Evolutionary conservation across 2,113 vertebrate genomes (phyloP).

Genomic region (Sylvietta virens): DNA sequence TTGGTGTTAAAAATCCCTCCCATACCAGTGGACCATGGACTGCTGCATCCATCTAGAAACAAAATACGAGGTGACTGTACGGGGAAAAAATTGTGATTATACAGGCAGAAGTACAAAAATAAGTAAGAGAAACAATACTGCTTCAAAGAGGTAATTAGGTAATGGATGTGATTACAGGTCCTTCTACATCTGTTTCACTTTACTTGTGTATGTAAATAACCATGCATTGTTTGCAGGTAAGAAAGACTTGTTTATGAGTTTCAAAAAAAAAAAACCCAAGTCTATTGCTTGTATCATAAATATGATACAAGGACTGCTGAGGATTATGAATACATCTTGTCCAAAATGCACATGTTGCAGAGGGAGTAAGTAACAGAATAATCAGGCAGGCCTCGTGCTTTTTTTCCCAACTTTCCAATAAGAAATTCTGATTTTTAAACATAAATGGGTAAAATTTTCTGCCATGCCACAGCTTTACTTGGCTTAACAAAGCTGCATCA

Average conservation of each 20-base stretch:
- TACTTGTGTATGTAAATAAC: not conserved
- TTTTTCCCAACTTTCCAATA: not conserved
- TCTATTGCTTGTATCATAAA: not conserved
- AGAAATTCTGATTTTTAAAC: not conserved
- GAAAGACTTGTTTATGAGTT: not conserved
- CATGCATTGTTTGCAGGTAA: not conserved
- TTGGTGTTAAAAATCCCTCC: not conserved
- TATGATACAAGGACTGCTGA: not conserved
- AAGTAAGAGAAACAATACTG: not conserved
- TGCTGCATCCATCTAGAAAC: not conserved
- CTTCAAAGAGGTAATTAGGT: not conserved
- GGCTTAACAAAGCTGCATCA: not conserved
- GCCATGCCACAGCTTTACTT: not conserved
- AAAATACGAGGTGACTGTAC: not conserved
- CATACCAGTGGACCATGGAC: not conserved
- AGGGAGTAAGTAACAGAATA: not conserved
- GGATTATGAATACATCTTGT: not conserved
- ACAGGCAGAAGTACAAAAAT: not conserved
- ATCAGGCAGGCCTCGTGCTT: fast-evolving
- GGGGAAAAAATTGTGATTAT: not conserved
- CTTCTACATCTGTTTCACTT: not conserved
- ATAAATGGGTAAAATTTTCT: not conserved
- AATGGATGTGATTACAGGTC: not conserved
- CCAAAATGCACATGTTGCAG: not conserved
- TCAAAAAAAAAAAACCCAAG: not conserved